Base-by-base conservation (phyloP, 2,888 invertebrate species). In the Rhingia campestris region DNA sequence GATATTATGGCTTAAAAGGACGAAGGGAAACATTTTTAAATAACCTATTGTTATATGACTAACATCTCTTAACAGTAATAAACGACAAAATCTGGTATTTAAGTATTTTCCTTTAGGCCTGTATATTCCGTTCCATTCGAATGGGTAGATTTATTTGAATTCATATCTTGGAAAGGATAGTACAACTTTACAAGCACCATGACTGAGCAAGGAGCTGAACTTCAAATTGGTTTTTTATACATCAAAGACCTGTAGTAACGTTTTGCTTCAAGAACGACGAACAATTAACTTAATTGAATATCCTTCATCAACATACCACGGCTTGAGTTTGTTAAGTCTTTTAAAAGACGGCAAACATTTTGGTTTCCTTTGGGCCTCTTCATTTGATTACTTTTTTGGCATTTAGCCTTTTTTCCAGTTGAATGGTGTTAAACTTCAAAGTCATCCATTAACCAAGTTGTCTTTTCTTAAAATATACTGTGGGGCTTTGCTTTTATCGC, bases 101-200 rank as follows among this genome's bases (percentile, higher is more conserved):
- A 22, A 10, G 12, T n/a, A 51, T 39, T 51, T 64, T 51, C 30
- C 39, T 51, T 22, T 4, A 30, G 14, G 9, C 9, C 49, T 30
- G 22, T 30, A 22, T 22, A 49, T 49, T 30, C 49, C 49, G 30
- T 49, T 30, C 49, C 49, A 49, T 49, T 30, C 49, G 10, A 32
- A 30, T 22, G 22, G 32, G 47, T 33, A 35, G 45, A 9, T 4
- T 63, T 9, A 63, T 63, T 49, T 49, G 37, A 37, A 63, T 63
- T 63, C 63, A 63, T 22, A 37, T 22, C 47, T 49, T 35, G 63
- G 2, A 22, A 35, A 63, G 6, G 35, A 33, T 33, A 6, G 35
- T 10, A 47, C 4, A 47, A 33, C n/a, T 30, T 22, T 12, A 37
- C 35, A 47, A 10, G 6, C 32, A 7, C 45, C 45, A 47, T 47